Conservation (phyloP, 2,113 vertebrate genomes). For the Triplophysa siluroides region DNA sequence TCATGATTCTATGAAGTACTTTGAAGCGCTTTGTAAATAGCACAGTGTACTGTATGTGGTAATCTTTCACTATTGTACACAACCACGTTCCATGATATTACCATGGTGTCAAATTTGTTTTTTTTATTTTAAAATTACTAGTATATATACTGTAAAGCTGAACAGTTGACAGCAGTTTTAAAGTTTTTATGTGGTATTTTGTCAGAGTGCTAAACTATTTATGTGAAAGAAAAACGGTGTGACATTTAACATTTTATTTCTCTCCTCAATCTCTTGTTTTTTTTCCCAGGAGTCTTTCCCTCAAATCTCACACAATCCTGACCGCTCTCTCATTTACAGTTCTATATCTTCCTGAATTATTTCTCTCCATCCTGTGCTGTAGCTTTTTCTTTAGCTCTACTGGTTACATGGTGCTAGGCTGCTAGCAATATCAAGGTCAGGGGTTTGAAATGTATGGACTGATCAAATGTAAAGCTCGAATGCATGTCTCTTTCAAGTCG, state of each 20-base stretch:
- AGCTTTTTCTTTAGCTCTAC: neutral
- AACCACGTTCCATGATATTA: neutral
- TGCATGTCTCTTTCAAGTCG: too few species aligned
- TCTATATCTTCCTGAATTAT: neutral
- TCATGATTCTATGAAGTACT: too few species aligned
- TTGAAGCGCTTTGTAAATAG: too few species aligned
- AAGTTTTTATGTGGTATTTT: constrained; percentile 1
- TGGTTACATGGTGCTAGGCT: constrained; percentile 1
- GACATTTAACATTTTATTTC: constrained; percentile 47
- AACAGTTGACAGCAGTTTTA: constrained; percentile 7
- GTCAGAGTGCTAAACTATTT: constrained; percentile 2
- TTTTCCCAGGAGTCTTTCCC: constrained; percentile 2
- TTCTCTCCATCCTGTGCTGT: neutral
- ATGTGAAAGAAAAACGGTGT: constrained; percentile 33
- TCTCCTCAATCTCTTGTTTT: neutral
- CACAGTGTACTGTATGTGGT: neutral
- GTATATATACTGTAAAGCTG: neutral
- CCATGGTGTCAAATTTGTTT: constrained; percentile 6
- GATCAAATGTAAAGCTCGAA: too few species aligned
- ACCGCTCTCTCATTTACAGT: neutral
- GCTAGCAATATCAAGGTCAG: neutral
- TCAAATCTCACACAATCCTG: constrained; percentile 22
- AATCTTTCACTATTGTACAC: neutral
- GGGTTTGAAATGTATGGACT: too few species aligned
- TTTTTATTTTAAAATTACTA: neutral